Evolutionary conservation across 2,888 invertebrate genomes (phyloP).

Genomic region (Gryllus longicercus): DNA sequence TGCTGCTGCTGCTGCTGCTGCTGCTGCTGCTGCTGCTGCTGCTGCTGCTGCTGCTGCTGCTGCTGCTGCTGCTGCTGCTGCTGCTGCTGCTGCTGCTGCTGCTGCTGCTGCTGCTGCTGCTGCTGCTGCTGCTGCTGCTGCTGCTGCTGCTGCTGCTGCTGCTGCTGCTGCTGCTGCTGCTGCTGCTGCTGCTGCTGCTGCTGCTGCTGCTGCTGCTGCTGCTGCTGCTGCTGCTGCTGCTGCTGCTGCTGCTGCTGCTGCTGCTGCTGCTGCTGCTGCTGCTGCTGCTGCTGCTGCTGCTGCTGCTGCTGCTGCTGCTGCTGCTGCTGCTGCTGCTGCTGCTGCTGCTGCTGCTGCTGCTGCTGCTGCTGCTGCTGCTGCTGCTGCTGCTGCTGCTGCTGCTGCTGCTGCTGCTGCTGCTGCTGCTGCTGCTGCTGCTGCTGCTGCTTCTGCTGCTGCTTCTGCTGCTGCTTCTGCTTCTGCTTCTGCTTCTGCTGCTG

Average conservation of each 20-base stretch:
- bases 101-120: no score
- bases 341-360: slow-evolving; percentile 20
- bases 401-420: slow-evolving; percentile 20
- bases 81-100: no score
- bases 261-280: slow-evolving; percentile 21
- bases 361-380: slow-evolving; percentile 20
- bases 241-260: slow-evolving; percentile 19
- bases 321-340: slow-evolving; percentile 20
- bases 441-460: no score
- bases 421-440: slow-evolving; percentile 20
- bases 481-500: no score
- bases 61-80: no score
- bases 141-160: slow-evolving; percentile 20
- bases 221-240: slow-evolving; percentile 20
- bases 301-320: slow-evolving; percentile 19
- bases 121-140: slow-evolving; percentile 20
- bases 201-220: slow-evolving; percentile 21
- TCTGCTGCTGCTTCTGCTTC: no score
- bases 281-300: slow-evolving; percentile 20
- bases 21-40: no score
- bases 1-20: no score
- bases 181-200: slow-evolving; percentile 20
- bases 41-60: no score
- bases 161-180: slow-evolving; percentile 20
- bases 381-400: slow-evolving; percentile 21